phyloP scores from a whole-genome alignment of 2,888 invertebrate genomes.

The Malachius bipustulatus region DNA sequence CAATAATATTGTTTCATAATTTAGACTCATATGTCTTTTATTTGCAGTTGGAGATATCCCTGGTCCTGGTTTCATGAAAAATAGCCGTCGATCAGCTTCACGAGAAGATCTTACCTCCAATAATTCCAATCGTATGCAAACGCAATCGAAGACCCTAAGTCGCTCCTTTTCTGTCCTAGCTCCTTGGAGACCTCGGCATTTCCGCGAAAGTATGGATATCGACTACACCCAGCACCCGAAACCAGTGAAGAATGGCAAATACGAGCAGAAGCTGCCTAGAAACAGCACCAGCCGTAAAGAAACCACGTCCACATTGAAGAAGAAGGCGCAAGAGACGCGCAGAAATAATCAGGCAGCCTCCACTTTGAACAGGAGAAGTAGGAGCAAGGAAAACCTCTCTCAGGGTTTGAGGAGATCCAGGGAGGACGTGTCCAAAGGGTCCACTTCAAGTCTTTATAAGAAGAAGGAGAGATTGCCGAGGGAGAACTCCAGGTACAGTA shows the following conservation, averaged over 20 bases:
- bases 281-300: conserved; percentile 32
- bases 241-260: conserved; percentile 35
- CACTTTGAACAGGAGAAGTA: conserved; percentile 38
- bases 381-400: conserved; percentile 34
- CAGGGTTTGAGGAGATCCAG: conserved; percentile 26
- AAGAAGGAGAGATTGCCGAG: conserved; percentile 38
- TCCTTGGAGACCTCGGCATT: conserved; percentile 70
- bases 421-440: conserved; percentile 28
- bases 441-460: conserved; percentile 33
- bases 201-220: conserved; percentile 62
- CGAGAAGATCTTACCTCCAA: conserved; percentile 63
- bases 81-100: conserved; percentile 49
- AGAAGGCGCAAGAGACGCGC: conserved; percentile 40
- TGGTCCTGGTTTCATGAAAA: conserved; percentile 45
- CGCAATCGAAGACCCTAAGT: conserved; percentile 60
- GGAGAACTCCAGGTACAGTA: conserved; percentile 34
- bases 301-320: conserved; percentile 32
- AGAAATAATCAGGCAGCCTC: conserved; percentile 29
- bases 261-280: conserved; percentile 30
- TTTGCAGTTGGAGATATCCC: conserved; percentile 74
- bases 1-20: background rate
- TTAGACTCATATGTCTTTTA: too few relatives aligned
- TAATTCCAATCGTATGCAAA: conserved; percentile 46
- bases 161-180: conserved; percentile 73
- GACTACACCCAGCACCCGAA: conserved; percentile 60